A percentile compares a stretch with the other conserved stretches of the same genome.
Conservation (phyloP, 2,113 vertebrate species). For the Phyllopteryx taeniolatus region DNA sequence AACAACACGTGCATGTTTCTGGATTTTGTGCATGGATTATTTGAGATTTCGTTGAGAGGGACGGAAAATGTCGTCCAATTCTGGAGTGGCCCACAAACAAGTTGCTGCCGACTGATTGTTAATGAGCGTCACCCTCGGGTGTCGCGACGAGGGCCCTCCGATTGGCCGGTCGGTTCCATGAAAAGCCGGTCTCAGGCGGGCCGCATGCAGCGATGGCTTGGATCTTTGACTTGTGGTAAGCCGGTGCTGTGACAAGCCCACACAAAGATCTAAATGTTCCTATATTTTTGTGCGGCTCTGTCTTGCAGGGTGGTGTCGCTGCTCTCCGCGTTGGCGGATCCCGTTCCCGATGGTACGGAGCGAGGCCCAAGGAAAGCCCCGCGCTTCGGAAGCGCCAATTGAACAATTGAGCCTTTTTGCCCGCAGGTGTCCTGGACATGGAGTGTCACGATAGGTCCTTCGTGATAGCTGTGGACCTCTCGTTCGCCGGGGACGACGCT, state of each 20-base stretch:
- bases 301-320: slow-evolving; percentile 38
- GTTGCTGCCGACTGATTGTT: neutral
- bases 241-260: too few species aligned
- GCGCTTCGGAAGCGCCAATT: neutral
- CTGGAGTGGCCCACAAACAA: neutral
- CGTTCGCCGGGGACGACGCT: slow-evolving; percentile 19
- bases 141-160: neutral
- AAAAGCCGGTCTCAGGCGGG: neutral
- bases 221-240: slow-evolving; percentile 22
- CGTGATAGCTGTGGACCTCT: slow-evolving; percentile 30
- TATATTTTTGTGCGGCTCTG: neutral
- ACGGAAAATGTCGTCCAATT: neutral
- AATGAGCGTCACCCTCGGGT: slow-evolving; percentile 5
- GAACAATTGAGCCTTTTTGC: neutral
- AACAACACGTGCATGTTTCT: neutral
- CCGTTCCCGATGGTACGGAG: slow-evolving; percentile 14
- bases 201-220: slow-evolving; percentile 30
- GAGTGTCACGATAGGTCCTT: slow-evolving; percentile 46
- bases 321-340: slow-evolving; percentile 9
- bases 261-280: neutral
- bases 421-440: slow-evolving; percentile 23
- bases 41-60: neutral
- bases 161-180: neutral
- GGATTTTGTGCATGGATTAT: neutral
- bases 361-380: neutral